Base-by-base conservation (phyloP, 1,140 invertebrate species). In the Pentalonia nigronervosa region DNA sequence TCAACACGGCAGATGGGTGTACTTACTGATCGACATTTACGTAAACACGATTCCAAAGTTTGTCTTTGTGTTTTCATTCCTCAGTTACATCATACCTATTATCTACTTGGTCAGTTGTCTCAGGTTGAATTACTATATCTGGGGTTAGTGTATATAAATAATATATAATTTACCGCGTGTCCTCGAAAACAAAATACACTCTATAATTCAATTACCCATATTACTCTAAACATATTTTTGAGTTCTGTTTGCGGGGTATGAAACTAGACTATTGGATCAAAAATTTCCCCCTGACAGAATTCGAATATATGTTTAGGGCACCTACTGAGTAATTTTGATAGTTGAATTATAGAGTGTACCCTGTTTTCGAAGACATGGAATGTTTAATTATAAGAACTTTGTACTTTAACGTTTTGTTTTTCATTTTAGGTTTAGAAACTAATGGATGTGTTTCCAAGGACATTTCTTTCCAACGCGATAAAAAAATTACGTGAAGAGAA, bases 61-160 rank as follows among this genome's bases (percentile, higher is more conserved):
- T 48, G 41, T 93, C 25, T 6, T 93, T 1, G 81, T 93, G 91
- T 93, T 93, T 84, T 93, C 91, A 8, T 93, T 93, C n/a, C 76
- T 93, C 0, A 84, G 91, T 93, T 93, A 86, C 50, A 86, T 93
- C 41, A 3, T 93, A 53, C 91, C 91, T 14, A n/a, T 36, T 41
- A 56, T 93, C 30, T 93, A 8, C 25, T 86, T 84, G 30, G 48
- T 93, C 67, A 41, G n/a, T 45, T 93, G 91, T 86, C 81, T 81
- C 7, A 56, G 76, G 7, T n/a, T 93, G 25, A 93, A 93, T 41
- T 45, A 93, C 34, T 25, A 86, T 6, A 53, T 84, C n/a, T 93
- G 91, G 91, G 91, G 91, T 93, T 41, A 93, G 81, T 93, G 17
- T 25, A 7, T 41, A 41, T 41, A 41, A 41, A 41, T 41, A 41